Percentiles rank a stretch among this genome's conserved stretches.
Evolutionary conservation across 1,140 invertebrate species (phyloP).

Genomic region (Nixonia krombeini): DNA sequence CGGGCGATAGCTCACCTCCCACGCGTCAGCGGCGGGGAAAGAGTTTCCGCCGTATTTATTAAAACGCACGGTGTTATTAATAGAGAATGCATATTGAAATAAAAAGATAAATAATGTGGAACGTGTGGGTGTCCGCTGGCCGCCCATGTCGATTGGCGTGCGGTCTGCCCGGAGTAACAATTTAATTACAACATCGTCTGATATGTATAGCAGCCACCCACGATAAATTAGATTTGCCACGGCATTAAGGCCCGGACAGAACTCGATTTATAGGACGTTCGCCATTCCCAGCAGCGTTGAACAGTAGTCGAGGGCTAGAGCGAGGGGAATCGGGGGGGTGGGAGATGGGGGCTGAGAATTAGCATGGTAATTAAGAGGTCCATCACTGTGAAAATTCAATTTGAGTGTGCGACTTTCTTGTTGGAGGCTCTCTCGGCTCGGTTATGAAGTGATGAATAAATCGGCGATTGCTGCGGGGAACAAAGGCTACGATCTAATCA

Average conservation of each 20-base stretch:
- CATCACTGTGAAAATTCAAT: slow-evolving; percentile 57
- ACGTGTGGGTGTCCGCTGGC: slow-evolving; percentile 68
- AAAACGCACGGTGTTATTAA: too few relatives aligned
- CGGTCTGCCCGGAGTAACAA: slow-evolving; percentile 70
- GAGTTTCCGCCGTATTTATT: too few relatives aligned
- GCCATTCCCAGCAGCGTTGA: slow-evolving; percentile 59
- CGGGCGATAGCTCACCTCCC: too few relatives aligned
- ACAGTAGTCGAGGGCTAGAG: slow-evolving; percentile 67
- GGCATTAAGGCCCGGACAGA: slow-evolving; percentile 65
- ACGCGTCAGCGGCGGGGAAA: too few relatives aligned
- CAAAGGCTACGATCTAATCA: slow-evolving; percentile 12
- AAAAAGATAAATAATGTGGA: neutral
- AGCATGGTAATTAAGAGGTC: slow-evolving; percentile 69
- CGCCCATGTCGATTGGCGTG: slow-evolving; percentile 71
- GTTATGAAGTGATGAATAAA: slow-evolving; percentile 44
- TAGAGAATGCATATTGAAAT: slow-evolving; percentile 47
- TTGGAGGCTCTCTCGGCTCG: slow-evolving; percentile 19
- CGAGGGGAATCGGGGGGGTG: too few relatives aligned
- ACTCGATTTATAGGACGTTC: slow-evolving; percentile 63
- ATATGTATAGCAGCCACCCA: slow-evolving; percentile 71
- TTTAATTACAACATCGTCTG: slow-evolving; percentile 69
- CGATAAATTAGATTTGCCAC: slow-evolving; percentile 72
- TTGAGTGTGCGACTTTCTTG: slow-evolving; percentile 42
- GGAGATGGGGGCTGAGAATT: too few relatives aligned
- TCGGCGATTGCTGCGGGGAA: slow-evolving; percentile 29